phyloP scores from a whole-genome alignment of 2,797 vertebrate species.

The Erithacus rubecula region DNA sequence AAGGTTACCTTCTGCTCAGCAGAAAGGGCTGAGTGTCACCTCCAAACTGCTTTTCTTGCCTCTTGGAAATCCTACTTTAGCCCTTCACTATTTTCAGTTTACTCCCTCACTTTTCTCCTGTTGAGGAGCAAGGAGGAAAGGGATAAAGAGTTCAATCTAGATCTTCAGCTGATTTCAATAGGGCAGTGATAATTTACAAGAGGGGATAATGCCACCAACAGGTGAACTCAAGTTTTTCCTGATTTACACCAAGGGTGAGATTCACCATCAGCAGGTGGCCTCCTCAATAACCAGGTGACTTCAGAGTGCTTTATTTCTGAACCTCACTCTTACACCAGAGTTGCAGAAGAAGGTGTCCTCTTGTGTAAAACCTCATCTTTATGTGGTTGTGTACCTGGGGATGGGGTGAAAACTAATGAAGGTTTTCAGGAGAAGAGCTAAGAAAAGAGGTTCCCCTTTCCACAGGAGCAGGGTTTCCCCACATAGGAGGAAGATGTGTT shows the following conservation, averaged over 20 bases:
- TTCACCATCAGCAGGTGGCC: neutral
- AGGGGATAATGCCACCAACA: neutral
- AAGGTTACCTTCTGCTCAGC: neutral
- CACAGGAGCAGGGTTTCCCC: neutral
- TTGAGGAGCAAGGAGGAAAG: neutral
- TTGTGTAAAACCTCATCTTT: neutral
- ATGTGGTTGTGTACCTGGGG: neutral
- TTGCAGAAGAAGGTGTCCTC: neutral
- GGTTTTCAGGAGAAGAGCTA: neutral
- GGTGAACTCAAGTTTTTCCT: neutral
- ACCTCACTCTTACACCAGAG: neutral
- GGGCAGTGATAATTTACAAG: neutral
- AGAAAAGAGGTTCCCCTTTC: neutral
- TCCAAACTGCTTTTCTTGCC: neutral
- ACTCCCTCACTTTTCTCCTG: neutral
- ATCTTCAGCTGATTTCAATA: neutral
- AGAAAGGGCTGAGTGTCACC: neutral
- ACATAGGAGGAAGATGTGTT: rapidly evolving
- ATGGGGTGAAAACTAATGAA: neutral
- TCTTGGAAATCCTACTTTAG: neutral
- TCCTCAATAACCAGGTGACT: neutral
- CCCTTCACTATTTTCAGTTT: neutral
- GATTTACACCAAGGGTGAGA: neutral
- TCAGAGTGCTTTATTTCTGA: neutral
- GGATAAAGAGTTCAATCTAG: neutral